These are phyloP conservation scores for Chaetodon auriga DNA, from an alignment of 2,113 vertebrate species.

Conservation along the genomic window DNA sequence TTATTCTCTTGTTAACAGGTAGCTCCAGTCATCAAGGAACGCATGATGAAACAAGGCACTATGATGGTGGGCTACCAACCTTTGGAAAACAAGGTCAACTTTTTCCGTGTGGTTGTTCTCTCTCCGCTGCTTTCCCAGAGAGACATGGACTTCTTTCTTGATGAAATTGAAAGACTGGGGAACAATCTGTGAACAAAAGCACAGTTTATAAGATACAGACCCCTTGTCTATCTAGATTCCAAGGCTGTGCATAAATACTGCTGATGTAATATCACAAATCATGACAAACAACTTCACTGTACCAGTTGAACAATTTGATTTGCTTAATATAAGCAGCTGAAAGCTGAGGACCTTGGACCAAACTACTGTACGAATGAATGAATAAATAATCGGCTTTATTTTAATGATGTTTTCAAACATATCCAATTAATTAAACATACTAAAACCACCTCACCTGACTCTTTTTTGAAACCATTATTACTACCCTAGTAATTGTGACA, in stretches of 20 bases:
- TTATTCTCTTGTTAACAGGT: slow-evolving; percentile 39
- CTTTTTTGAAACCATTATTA: neutral
- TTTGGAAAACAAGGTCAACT: slow-evolving; percentile 67
- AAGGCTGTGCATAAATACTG: neutral
- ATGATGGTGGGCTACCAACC: slow-evolving; percentile 77
- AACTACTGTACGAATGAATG: neutral
- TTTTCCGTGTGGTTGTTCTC: slow-evolving; percentile 60
- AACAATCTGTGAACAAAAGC: slow-evolving; percentile 79
- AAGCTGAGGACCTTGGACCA: neutral
- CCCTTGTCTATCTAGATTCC: neutral
- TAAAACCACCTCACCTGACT: neutral
- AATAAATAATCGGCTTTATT: neutral
- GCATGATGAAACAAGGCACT: slow-evolving; percentile 72
- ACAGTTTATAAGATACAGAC: neutral
- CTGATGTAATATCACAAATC: neutral
- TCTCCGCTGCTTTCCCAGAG: slow-evolving; percentile 50
- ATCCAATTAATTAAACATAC: neutral
- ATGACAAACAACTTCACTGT: neutral
- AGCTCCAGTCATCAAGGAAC: slow-evolving; percentile 70
- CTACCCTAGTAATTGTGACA: neutral
- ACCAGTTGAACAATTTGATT: neutral
- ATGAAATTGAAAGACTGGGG: slow-evolving; percentile 89
- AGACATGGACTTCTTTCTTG: slow-evolving; percentile 68
- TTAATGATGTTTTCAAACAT: neutral
- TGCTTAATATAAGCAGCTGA: neutral